Base-by-base conservation (phyloP, 2,888 invertebrate genomes). In the Harpagoxenus sublaevis region DNA sequence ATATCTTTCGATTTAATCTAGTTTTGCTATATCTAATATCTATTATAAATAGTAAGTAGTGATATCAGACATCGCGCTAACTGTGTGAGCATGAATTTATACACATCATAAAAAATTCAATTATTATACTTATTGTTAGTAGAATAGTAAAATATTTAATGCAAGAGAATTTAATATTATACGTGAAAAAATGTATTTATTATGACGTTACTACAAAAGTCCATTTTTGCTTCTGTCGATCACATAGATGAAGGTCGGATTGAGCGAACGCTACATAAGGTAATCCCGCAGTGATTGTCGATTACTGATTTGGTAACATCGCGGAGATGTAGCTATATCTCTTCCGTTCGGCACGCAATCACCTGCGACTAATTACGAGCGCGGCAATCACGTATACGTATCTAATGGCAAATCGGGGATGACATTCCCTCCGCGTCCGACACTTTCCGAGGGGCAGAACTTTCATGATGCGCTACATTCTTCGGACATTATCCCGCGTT, bases 401-500 rank as follows among this genome's bases (percentile, higher is more conserved):
- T 78, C 23, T 9, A 66, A 45, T 75, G 68, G 9, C n/a, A 68
- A 51, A 39, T 78, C 57, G 28, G 55, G 42, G 48, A 66, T 23
- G 79, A 23, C 31, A 28, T 57, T 55, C 70, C 66, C 60, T 68
- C 51, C 18, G 31, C 63, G 53, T 73, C 65, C 9, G 48, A 74
- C 51, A 23, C 74, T 51, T 57, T 60, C 28, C 23, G 55, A 74
- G 79, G 73, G 73, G 35, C 57, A 70, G 83, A 90, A 93, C 93
- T 93, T 93, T 93, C 92, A 91, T 92, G 90, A 87, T 88, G 92
- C 88, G 91, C 92, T 90, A 92, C 91, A 93, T 94, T 93, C 92
- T 89, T 89, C 88, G 86, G 71, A 83, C 86, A 92, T 93, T 92
- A 92, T 93, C 92, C 77, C 83, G 91, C 82, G 91, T 91, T 90